Evolutionary conservation across 2,888 invertebrate species (phyloP).

Genomic region (Temnothorax ravouxi): DNA sequence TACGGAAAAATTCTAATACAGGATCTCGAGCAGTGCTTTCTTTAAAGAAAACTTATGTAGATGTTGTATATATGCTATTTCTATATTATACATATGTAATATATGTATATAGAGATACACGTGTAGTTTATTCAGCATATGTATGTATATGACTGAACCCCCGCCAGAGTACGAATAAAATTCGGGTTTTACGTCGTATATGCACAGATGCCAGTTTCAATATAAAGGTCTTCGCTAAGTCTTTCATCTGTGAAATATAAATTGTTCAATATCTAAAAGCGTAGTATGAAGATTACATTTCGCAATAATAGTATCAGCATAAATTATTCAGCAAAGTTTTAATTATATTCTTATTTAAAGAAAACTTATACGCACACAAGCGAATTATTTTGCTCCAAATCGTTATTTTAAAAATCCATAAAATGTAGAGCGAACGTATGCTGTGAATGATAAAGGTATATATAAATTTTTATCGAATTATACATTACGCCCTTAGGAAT

Average conservation of each 20-base stretch:
- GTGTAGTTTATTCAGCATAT: constrained; percentile 46
- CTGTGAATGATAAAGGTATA: no score
- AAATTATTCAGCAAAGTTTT: constrained; percentile 21
- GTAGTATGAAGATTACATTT: not conserved
- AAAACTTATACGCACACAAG: not conserved
- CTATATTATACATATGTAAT: constrained; percentile 24
- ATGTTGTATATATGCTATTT: constrained; percentile 22
- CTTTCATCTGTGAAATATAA: constrained; percentile 32
- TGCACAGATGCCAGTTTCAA: constrained; percentile 50
- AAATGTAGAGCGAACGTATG: not conserved
- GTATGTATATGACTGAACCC: constrained; percentile 25
- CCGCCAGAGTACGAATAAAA: constrained; percentile 33
- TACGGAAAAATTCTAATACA: constrained; percentile 6
- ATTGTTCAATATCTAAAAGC: constrained; percentile 8
- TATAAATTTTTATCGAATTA: not conserved
- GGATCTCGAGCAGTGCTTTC: constrained; percentile 9
- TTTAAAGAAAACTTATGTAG: constrained; percentile 22
- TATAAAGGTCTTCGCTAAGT: constrained; percentile 31
- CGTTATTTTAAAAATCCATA: not conserved
- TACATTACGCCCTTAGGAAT: not conserved
- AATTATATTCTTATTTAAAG: not conserved
- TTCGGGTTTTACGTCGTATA: constrained; percentile 50
- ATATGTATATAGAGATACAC: constrained; percentile 20
- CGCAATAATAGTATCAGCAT: not conserved
- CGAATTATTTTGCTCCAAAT: not conserved